A percentile compares a stretch with the other conserved stretches of the same genome.
Evolutionary conservation across 2,113 vertebrate species (phyloP).

Genomic region (Piprites chloris): DNA sequence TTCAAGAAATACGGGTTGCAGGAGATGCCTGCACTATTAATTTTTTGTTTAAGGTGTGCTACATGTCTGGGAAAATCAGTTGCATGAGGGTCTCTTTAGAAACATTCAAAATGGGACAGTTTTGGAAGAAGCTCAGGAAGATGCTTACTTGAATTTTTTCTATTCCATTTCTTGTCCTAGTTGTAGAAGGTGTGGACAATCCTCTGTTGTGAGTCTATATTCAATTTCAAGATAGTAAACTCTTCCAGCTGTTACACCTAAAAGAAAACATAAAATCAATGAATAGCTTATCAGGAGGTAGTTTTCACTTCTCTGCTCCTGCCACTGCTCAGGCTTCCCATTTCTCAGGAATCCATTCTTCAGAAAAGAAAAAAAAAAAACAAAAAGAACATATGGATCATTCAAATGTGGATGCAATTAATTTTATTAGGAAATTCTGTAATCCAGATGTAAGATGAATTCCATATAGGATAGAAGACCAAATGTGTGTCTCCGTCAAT

Average conservation of each 20-base stretch:
- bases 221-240: background rate
- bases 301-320: background rate
- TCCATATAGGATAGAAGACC: background rate
- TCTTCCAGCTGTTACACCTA: background rate
- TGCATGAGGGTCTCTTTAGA: background rate
- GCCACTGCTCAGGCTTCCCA: background rate
- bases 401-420: background rate
- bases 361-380: background rate
- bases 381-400: rapidly evolving
- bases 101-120: background rate
- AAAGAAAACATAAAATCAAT: background rate
- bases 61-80: background rate
- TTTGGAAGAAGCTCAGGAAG: background rate
- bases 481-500: background rate
- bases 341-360: background rate
- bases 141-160: background rate
- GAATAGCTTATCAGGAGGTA: background rate
- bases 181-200: background rate
- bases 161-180: background rate
- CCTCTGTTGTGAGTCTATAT: background rate
- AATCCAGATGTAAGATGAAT: background rate
- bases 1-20: background rate
- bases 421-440: background rate
- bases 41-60: background rate
- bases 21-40: background rate